These are phyloP conservation scores for Otolemur crassicaudatus DNA, from an alignment of 2,797 vertebrate species.

Conservation along the genomic window DNA sequence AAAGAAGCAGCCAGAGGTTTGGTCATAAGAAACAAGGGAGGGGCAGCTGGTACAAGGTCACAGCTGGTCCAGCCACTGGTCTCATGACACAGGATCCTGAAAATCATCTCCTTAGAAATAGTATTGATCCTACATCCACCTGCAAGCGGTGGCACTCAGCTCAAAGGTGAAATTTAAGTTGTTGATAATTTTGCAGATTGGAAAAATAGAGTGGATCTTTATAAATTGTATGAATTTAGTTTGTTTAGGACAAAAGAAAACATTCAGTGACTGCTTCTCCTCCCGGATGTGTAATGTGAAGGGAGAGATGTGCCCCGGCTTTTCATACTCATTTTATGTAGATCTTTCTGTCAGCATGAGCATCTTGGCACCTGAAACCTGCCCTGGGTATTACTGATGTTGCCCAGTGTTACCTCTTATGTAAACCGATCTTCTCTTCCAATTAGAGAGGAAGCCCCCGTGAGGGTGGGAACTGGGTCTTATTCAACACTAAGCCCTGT, in stretches of 20 bases:
- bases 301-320: neutral
- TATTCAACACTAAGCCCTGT: neutral
- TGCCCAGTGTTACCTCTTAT: neutral
- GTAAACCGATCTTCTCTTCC: neutral
- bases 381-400: rapidly evolving
- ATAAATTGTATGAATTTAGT: neutral
- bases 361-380: neutral
- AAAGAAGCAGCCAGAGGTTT: neutral
- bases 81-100: neutral
- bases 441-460: neutral
- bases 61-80: neutral
- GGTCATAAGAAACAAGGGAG: rapidly evolving
- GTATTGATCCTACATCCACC: neutral
- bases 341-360: neutral
- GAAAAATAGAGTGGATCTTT: neutral
- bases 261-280: neutral
- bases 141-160: neutral
- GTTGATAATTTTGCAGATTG: neutral
- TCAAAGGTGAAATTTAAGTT: neutral
- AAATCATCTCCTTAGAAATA: rapidly evolving
- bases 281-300: neutral
- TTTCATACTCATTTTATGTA: neutral
- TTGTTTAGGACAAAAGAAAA: neutral
- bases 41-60: neutral
- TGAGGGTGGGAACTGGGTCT: neutral